A percentile compares a stretch with the other conserved stretches of the same genome.
phyloP scores from a whole-genome alignment of 1,140 invertebrate genomes.

The Brachionus sp. region DNA sequence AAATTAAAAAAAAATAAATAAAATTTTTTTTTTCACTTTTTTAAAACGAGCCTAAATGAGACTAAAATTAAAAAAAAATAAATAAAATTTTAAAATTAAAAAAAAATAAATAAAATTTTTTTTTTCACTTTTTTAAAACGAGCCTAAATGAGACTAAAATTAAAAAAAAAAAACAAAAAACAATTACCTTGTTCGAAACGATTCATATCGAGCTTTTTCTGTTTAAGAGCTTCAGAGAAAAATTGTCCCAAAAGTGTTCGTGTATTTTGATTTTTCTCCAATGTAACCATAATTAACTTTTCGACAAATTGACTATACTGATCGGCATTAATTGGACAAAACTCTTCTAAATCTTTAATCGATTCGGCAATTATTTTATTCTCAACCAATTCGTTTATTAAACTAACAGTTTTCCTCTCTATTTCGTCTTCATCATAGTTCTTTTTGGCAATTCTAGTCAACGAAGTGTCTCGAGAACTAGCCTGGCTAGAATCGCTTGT shows the following conservation, averaged over 20 bases:
- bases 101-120: no score
- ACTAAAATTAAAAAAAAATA: no score
- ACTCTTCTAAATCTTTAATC: conserved; percentile 32
- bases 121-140: no score
- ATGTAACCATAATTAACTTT: background rate
- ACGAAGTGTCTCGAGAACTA: background rate
- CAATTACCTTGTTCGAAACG: background rate
- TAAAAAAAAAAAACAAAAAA: no score
- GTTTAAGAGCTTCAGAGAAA: background rate
- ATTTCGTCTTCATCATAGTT: background rate
- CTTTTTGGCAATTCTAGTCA: background rate
- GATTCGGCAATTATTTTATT: conserved; percentile 5
- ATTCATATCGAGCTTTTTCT: background rate
- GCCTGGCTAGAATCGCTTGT: background rate
- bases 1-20: no score
- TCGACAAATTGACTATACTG: conserved; percentile 1
- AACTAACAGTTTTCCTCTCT: background rate
- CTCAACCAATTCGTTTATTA: background rate
- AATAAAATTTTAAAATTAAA: no score
- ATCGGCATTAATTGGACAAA: background rate
- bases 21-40: no score
- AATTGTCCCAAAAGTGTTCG: background rate
- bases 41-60: no score
- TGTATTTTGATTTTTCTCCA: background rate
- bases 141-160: no score